Evolutionary conservation across 2,113 vertebrate genomes (phyloP).

Genomic region (Oreotragus oreotragus): DNA sequence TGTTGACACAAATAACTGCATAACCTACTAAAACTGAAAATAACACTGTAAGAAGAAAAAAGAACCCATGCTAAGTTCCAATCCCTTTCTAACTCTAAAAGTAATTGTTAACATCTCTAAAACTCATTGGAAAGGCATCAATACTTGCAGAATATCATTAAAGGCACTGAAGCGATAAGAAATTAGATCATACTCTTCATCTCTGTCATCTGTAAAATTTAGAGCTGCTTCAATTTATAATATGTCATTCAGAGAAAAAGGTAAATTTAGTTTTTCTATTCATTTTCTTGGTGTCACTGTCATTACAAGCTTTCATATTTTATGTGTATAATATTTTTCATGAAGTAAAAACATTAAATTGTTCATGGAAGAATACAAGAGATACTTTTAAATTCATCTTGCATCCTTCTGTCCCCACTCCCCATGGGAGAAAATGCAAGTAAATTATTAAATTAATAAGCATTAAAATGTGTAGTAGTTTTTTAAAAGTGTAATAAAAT

Average conservation of each 20-base stretch:
- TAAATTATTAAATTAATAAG: not conserved
- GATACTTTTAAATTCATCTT: not conserved
- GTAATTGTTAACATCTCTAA: constrained; percentile 41
- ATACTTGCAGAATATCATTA: constrained; percentile 57
- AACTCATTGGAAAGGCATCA: constrained; percentile 60
- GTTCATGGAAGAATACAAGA: not conserved
- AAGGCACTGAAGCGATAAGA: constrained; percentile 70
- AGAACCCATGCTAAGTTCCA: not conserved
- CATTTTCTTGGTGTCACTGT: constrained; percentile 5
- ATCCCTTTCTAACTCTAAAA: constrained; percentile 46
- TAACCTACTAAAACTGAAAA: not conserved
- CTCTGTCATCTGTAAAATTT: constrained; percentile 44
- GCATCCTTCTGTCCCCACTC: accelerated
- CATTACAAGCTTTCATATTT: not conserved
- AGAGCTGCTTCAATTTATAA: constrained; percentile 51
- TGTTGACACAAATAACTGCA: not conserved
- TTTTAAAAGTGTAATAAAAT: not conserved
- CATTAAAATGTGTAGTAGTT: not conserved
- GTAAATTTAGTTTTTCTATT: not conserved
- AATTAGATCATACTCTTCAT: constrained; percentile 58
- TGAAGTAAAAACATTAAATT: not conserved
- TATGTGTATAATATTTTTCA: not conserved
- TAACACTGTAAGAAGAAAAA: not conserved
- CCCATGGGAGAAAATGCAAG: not conserved
- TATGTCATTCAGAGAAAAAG: not conserved